Evolutionary conservation across 2,888 invertebrate genomes (phyloP).

Genomic region (Platycnemis pennipes): DNA sequence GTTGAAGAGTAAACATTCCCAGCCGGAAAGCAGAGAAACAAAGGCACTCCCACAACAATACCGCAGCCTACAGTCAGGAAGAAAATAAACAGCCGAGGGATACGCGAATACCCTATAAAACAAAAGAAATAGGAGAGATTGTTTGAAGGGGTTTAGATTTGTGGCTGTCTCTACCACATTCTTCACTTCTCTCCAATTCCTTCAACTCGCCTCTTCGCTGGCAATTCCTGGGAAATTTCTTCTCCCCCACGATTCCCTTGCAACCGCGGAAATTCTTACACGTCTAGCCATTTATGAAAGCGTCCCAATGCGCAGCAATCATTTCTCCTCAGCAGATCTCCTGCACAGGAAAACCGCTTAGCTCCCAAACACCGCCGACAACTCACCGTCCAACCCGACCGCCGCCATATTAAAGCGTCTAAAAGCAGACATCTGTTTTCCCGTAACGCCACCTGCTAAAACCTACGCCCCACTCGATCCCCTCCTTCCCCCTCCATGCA

Average conservation of each 20-base stretch:
- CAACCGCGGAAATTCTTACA: neutral
- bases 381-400: neutral
- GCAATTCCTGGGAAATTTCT: neutral
- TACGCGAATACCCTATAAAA: neutral
- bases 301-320: no score
- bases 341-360: neutral
- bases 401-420: conserved; percentile 36
- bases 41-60: neutral
- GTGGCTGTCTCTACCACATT: neutral
- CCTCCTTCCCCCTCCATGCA: neutral
- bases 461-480: neutral
- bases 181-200: neutral
- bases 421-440: conserved; percentile 43
- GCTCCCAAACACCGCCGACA: neutral
- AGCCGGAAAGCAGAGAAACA: neutral
- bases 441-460: conserved; percentile 50
- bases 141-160: neutral
- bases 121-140: neutral
- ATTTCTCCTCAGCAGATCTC: no score
- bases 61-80: neutral
- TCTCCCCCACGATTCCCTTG: neutral
- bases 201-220: neutral
- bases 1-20: neutral
- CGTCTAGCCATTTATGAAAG: no score
- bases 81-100: neutral